These are phyloP conservation scores for Picathartes gymnocephalus DNA, from an alignment of 2,113 vertebrate species.

Conservation along the genomic window DNA sequence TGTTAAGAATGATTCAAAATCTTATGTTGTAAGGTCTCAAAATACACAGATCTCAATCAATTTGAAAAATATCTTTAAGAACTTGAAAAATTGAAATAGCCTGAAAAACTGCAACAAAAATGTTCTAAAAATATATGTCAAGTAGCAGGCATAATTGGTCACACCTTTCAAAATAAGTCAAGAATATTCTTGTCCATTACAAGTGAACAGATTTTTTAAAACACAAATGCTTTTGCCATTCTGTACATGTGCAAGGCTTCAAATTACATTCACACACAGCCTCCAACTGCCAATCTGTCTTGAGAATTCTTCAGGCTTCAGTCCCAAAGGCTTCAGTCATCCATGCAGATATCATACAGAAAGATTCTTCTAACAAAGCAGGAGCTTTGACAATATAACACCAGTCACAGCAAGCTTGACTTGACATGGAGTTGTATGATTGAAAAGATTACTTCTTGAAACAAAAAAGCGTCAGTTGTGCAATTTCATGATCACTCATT, in stretches of 20 bases:
- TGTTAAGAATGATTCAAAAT: background rate
- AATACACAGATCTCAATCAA: background rate
- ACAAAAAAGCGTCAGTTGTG: background rate
- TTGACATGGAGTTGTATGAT: background rate
- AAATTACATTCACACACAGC: background rate
- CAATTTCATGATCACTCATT: background rate
- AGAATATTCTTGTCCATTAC: background rate
- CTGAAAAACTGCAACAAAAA: background rate
- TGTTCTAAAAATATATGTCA: background rate
- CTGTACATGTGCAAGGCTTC: background rate
- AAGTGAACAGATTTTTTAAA: background rate
- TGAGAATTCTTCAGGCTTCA: background rate
- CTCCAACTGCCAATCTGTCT: background rate
- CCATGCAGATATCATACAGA: background rate
- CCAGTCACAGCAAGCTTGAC: background rate
- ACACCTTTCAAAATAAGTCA: background rate
- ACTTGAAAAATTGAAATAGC: background rate
- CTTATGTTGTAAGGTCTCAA: background rate
- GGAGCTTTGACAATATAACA: background rate
- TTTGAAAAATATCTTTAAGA: background rate
- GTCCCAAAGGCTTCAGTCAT: constrained; percentile 4
- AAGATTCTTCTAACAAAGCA: background rate
- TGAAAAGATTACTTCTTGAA: background rate
- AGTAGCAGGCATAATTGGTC: background rate
- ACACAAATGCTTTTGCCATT: background rate